Base-by-base conservation (phyloP, 2,797 vertebrate species). In the Trachops cirrhosus region DNA sequence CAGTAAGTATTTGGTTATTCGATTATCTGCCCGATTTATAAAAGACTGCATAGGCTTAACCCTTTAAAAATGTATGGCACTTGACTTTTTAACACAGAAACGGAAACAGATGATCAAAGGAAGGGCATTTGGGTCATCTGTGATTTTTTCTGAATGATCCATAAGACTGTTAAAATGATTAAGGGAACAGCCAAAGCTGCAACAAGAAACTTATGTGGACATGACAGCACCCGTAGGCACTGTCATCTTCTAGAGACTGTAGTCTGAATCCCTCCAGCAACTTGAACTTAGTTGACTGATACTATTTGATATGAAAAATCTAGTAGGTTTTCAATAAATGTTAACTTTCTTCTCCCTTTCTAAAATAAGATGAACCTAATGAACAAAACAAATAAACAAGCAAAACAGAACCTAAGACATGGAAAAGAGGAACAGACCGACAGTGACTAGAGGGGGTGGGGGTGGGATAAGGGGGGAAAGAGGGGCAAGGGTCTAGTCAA, bases 51-150 rank as follows among this genome's bases (percentile, higher is more conserved):
- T 24, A n/a, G 12, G 6, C 22, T 88, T 89, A 71, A 75, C 6
- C n/a, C 52, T 71, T 96, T 80, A 62, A 86, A 96, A 73, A 95
- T n/a, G 16, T 16, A 50, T 26, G n/a, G 7, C 37, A 84, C 12
- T 57, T 75, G 68, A 77, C 14, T 77, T 74, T 24, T 26, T 54
- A 93, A 70, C 15, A 71, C 10, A 44, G 4, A 80, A 46, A 34
- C 39, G 73, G 41, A 80, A 93, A 87, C 5, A 82, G 64, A 59
- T 87, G 39, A 93, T 59, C 68, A 73, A 80, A 80, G 39, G 41
- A 91, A 91, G 29, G 50, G 79, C 12, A 70, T n/a, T 4, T 34
- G 39, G 64, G 29, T 95, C 77, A 87, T 41, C 68, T 39, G 46
- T 77, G 54, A 91, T 32, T 91, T 89, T 48, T 19, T 32, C 70